Evolutionary conservation across 2,888 invertebrate genomes (phyloP).

Genomic region (Phortica okadai): DNA sequence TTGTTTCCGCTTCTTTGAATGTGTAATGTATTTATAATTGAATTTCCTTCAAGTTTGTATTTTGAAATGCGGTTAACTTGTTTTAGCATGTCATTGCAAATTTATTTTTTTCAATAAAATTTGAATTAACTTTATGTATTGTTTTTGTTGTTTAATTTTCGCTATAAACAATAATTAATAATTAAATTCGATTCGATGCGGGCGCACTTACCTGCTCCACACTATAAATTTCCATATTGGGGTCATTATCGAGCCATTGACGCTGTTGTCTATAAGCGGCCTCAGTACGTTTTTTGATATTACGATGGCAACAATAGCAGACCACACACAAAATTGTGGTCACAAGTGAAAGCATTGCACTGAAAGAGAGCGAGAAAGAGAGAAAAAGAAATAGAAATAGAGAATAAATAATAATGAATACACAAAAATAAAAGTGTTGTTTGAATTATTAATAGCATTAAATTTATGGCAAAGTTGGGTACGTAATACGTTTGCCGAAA

Average conservation of each 20-base stretch:
- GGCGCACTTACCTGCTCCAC: constrained; percentile 74
- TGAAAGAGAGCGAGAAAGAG: constrained; percentile 73
- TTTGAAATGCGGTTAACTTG: not conserved
- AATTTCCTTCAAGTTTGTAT: not conserved
- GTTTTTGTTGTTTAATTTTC: too few species aligned
- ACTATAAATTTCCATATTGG: constrained; percentile 77
- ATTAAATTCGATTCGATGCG: not conserved
- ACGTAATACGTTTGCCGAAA: not conserved
- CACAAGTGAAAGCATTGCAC: constrained; percentile 87
- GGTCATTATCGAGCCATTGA: constrained; percentile 75
- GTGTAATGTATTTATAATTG: not conserved
- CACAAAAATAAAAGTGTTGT: constrained; percentile 11
- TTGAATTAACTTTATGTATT: too few species aligned
- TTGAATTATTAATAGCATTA: constrained; percentile 26
- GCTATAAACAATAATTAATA: too few species aligned
- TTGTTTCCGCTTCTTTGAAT: not conserved
- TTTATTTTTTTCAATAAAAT: too few species aligned
- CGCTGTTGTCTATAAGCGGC: constrained; percentile 75
- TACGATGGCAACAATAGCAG: constrained; percentile 83
- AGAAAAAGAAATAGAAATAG: constrained; percentile 3
- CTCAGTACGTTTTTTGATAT: constrained; percentile 75
- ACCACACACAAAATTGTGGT: constrained; percentile 86
- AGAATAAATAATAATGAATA: constrained; percentile 6
- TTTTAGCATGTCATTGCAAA: not conserved
- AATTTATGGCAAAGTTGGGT: not conserved